Percentiles rank a stretch among this genome's conserved stretches.
phyloP scores from a whole-genome alignment of 1,140 invertebrate species.

The Sweltsa coloradensis region DNA sequence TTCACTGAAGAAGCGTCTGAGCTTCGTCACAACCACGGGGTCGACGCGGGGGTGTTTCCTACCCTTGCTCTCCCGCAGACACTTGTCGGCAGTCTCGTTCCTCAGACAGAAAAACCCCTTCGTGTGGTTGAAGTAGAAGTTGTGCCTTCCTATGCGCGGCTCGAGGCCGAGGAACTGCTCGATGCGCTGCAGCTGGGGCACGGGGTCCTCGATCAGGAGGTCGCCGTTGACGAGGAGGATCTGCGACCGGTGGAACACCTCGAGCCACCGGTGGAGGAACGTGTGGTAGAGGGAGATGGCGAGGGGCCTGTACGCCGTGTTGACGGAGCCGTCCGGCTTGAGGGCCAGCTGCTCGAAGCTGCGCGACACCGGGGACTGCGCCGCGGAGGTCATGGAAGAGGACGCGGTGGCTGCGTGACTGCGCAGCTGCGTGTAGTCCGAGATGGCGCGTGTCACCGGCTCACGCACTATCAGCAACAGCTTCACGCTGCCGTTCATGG shows the following conservation, averaged over 20 bases:
- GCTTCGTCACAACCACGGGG: conserved; percentile 66
- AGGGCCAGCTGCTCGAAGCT: conserved; percentile 73
- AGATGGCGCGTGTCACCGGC: conserved; percentile 89
- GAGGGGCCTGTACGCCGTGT: conserved; percentile 62
- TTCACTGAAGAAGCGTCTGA: conserved; percentile 84
- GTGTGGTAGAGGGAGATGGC: conserved; percentile 77
- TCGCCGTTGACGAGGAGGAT: conserved; percentile 93
- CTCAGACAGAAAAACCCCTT: conserved; percentile 95
- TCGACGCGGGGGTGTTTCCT: conserved; percentile 81
- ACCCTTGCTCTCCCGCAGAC: conserved; percentile 90
- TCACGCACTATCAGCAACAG: conserved; percentile 90
- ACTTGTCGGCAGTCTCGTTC: conserved; percentile 76
- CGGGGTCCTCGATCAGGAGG: conserved; percentile 86
- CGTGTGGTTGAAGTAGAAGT: conserved; percentile 95
- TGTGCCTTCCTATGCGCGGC: conserved; percentile 63
- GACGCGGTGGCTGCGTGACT: conserved; percentile 58
- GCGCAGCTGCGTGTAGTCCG: conserved; percentile 84
- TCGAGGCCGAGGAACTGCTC: conserved; percentile 76
- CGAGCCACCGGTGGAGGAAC: conserved; percentile 70
- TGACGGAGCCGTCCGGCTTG: conserved; percentile 65
- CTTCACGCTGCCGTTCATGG: conserved; percentile 88
- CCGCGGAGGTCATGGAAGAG: conserved; percentile 33
- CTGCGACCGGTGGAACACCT: conserved; percentile 74
- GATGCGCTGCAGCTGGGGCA: conserved; percentile 76
- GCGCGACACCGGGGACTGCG: conserved; percentile 29